Conservation (phyloP, 2,888 invertebrate species). For the Tricholauxania praeusta region DNA sequence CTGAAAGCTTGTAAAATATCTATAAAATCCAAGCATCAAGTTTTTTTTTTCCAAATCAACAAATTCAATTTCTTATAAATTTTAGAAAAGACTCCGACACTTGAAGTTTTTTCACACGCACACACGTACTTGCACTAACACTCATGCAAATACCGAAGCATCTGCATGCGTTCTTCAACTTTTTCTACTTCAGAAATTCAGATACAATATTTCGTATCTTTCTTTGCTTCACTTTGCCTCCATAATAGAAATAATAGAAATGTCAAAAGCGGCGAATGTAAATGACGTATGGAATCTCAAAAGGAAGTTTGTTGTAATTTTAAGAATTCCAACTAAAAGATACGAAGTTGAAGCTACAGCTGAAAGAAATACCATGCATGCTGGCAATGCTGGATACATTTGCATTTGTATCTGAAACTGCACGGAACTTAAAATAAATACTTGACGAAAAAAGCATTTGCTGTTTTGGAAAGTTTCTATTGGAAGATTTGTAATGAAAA, state of each 20-base stretch:
- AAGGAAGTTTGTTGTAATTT: constrained; percentile 13
- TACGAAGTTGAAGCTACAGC: too few species aligned
- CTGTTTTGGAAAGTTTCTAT: too few species aligned
- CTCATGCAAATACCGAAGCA: constrained; percentile 1
- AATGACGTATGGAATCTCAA: constrained; percentile 26
- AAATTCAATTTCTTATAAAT: constrained; percentile 25
- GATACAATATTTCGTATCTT: constrained; percentile 21
- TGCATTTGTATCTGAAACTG: too few species aligned
- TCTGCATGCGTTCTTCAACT: neutral
- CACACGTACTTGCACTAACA: neutral
- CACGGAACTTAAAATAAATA: too few species aligned
- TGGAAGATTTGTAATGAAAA: too few species aligned
- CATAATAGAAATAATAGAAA: constrained; percentile 26
- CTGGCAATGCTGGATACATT: too few species aligned
- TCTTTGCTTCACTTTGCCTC: neutral
- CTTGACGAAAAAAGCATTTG: too few species aligned
- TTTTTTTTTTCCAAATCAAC: constrained; percentile 12
- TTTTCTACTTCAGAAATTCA: neutral
- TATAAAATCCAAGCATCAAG: constrained; percentile 5
- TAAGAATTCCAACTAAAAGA: neutral
- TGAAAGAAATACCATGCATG: too few species aligned
- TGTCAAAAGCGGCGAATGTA: constrained; percentile 29
- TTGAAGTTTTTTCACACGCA: neutral
- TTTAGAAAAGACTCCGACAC: constrained; percentile 9
- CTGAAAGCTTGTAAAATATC: neutral